A percentile compares a stretch with the other conserved stretches of the same genome.
These are phyloP conservation scores for Andrena dorsata DNA, from an alignment of 2,888 invertebrate genomes.

Conservation along the genomic window DNA sequence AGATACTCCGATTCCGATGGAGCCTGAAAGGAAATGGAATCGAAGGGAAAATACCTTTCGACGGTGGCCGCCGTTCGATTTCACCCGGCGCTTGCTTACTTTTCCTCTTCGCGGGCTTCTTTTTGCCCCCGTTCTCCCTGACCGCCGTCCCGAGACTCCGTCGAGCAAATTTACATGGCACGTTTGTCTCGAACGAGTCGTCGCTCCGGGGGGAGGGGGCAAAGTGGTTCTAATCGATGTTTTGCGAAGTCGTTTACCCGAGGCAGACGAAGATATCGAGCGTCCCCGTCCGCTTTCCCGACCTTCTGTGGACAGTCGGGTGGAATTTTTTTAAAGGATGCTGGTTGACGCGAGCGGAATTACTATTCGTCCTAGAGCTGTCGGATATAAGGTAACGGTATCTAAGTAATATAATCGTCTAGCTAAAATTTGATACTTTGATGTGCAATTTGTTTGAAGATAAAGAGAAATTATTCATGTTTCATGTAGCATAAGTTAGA, in stretches of 20 bases:
- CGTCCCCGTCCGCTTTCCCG: not conserved
- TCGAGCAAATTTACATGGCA: slow-evolving; percentile 38
- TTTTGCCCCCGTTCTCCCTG: slow-evolving; percentile 15
- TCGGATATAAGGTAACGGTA: no score
- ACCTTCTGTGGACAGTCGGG: not conserved
- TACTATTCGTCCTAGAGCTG: no score
- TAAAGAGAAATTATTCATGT: no score
- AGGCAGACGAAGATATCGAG: slow-evolving; percentile 6
- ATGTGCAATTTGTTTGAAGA: no score
- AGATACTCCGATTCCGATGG: slow-evolving; percentile 59
- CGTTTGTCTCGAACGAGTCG: slow-evolving; percentile 28
- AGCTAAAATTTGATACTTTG: no score
- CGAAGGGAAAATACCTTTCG: slow-evolving; percentile 37
- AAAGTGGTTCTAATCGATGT: slow-evolving; percentile 46
- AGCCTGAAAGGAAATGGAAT: slow-evolving; percentile 31
- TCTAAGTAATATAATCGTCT: no score
- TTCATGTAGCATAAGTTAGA: no score
- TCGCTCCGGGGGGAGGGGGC: slow-evolving; percentile 15
- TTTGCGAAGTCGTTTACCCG: slow-evolving; percentile 14
- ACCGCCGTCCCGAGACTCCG: slow-evolving; percentile 4
- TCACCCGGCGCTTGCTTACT: slow-evolving; percentile 36
- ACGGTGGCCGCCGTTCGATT: slow-evolving; percentile 35
- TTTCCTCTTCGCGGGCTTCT: slow-evolving; percentile 25
- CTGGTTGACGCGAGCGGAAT: no score
- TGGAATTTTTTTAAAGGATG: no score